These are phyloP conservation scores for Macrophya alboannulata DNA, from an alignment of 2,888 invertebrate genomes.

Conservation along the genomic window DNA sequence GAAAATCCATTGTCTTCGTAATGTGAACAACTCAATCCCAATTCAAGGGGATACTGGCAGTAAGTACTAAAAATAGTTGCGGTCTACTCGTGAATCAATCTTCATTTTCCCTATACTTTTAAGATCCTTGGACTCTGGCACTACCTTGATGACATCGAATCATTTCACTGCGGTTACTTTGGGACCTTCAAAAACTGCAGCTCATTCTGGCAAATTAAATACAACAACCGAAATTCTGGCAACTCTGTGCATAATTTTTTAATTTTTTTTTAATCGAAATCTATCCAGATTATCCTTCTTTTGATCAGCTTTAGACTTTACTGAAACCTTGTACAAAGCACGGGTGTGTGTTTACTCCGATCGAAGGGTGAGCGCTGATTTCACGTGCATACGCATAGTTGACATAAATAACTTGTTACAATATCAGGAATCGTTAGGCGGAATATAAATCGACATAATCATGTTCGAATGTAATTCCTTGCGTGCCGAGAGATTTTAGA, in stretches of 20 bases:
- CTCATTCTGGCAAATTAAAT: background rate
- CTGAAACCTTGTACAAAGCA: background rate
- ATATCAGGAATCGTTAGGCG: background rate
- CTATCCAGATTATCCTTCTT: background rate
- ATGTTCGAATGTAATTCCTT: background rate
- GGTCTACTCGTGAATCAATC: background rate
- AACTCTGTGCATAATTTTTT: background rate
- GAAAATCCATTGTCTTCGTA: background rate
- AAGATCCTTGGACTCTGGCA: background rate
- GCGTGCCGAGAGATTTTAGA: background rate
- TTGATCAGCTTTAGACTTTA: background rate
- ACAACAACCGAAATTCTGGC: background rate
- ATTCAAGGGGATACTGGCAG: background rate
- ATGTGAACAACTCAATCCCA: background rate
- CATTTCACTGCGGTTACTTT: background rate
- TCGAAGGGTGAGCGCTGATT: background rate
- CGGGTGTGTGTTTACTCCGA: background rate
- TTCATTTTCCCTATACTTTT: background rate
- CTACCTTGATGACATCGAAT: background rate
- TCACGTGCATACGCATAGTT: background rate
- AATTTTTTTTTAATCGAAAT: background rate
- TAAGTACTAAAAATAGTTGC: background rate
- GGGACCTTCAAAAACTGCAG: background rate
- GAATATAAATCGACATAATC: background rate
- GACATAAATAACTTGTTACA: background rate